A percentile compares a stretch with the other conserved stretches of the same genome.
These are phyloP conservation scores for Ariopsis seemanni DNA, from an alignment of 2,113 vertebrate genomes.

Conservation along the genomic window DNA sequence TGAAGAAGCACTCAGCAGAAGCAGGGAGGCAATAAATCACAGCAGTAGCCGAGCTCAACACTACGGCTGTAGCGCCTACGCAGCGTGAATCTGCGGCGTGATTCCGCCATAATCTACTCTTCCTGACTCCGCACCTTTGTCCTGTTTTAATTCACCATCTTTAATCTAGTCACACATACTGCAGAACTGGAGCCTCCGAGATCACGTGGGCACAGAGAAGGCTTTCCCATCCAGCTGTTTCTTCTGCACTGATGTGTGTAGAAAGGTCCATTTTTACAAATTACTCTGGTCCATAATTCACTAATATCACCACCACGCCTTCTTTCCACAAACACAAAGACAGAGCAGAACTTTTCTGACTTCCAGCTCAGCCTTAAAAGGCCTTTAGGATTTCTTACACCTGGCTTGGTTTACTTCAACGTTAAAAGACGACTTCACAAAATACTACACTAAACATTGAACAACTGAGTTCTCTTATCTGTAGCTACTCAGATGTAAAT, in stretches of 20 bases:
- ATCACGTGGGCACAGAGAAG: neutral
- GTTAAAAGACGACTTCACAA: neutral
- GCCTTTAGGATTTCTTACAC: neutral
- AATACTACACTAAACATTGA: neutral
- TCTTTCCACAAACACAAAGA: neutral
- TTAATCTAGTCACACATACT: slow-evolving; percentile 17
- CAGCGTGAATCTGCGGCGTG: slow-evolving; percentile 46
- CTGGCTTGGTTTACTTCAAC: neutral
- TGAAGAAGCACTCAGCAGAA: slow-evolving; percentile 54
- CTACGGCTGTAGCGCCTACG: slow-evolving; percentile 37
- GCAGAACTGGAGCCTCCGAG: neutral
- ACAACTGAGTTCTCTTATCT: neutral
- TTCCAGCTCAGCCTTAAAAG: neutral
- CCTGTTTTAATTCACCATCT: neutral
- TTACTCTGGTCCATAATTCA: neutral
- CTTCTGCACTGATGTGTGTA: neutral
- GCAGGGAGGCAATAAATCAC: slow-evolving; percentile 55
- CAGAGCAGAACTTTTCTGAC: neutral
- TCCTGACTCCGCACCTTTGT: slow-evolving; percentile 18
- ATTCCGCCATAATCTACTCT: slow-evolving; percentile 42
- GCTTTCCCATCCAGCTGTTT: neutral
- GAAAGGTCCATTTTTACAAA: neutral
- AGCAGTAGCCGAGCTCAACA: slow-evolving; percentile 48
- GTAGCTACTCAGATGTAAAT: neutral
- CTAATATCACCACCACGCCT: neutral